Percentiles rank a stretch among this genome's conserved stretches.
phyloP scores from a whole-genome alignment of 2,113 vertebrate species.

The Cololabis saira region DNA sequence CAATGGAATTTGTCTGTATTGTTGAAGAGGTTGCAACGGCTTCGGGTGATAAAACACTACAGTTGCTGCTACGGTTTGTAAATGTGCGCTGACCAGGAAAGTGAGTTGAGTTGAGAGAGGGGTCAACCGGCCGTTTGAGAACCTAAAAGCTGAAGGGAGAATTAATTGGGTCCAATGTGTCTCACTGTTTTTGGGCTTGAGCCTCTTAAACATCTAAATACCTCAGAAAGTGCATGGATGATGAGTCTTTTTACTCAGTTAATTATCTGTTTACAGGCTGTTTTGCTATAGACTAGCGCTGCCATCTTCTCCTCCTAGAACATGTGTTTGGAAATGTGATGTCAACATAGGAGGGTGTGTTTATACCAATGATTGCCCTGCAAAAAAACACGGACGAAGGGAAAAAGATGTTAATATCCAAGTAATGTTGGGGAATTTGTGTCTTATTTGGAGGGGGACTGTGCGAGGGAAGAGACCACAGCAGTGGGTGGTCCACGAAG shows the following conservation, averaged over 20 bases:
- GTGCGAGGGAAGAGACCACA: conserved; percentile 62
- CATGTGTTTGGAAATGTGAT: conserved; percentile 55
- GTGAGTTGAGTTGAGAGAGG: conserved; percentile 43
- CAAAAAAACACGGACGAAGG: conserved; percentile 43
- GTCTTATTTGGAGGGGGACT: conserved; percentile 65
- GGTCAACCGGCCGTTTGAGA: conserved; percentile 60
- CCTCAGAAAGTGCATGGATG: conserved; percentile 77
- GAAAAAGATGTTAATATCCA: conserved; percentile 45
- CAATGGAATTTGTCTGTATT: conserved; percentile 47
- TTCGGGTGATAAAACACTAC: conserved; percentile 53
- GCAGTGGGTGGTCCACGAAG: conserved; percentile 73
- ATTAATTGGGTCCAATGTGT: conserved; percentile 85
- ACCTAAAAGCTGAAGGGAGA: conserved; percentile 76
- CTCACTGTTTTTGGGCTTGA: conserved; percentile 70
- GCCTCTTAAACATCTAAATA: conserved; percentile 65
- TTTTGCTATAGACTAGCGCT: conserved; percentile 20
- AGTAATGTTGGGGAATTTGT: conserved; percentile 67
- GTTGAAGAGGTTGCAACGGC: conserved; percentile 45
- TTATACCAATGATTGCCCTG: conserved; percentile 56
- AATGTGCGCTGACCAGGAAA: conserved; percentile 72
- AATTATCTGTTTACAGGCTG: conserved; percentile 79
- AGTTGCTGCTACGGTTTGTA: conserved; percentile 43
- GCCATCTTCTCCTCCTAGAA: conserved; percentile 34
- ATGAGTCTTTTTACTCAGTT: conserved; percentile 75
- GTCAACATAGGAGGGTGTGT: conserved; percentile 61